A percentile compares a stretch with the other conserved stretches of the same genome.
phyloP scores from a whole-genome alignment of 2,113 vertebrate species.

The Erythrocercus mccallii region DNA sequence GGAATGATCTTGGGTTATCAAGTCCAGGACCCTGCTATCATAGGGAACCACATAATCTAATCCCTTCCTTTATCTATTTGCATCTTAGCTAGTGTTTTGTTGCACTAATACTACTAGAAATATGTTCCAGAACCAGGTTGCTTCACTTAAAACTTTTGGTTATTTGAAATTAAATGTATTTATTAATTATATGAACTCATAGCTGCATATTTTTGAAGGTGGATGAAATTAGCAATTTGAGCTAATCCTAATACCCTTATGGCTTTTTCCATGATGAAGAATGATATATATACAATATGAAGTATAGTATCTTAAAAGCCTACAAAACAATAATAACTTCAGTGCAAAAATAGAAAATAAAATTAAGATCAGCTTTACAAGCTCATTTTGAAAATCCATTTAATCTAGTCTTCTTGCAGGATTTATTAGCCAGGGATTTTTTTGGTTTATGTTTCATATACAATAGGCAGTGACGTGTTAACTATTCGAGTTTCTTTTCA shows the following conservation, averaged over 20 bases:
- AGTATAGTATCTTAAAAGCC: background rate
- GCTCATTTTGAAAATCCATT: constrained; percentile 42
- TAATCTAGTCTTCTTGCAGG: background rate
- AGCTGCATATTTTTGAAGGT: background rate
- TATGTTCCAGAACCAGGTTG: background rate
- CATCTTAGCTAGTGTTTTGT: background rate
- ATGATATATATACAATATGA: background rate
- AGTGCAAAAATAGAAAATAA: constrained; percentile 1
- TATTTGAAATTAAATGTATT: background rate
- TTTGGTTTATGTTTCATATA: background rate
- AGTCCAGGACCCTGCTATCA: background rate
- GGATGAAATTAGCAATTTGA: background rate
- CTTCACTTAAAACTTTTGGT: background rate
- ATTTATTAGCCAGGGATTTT: background rate
- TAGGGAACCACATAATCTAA: background rate
- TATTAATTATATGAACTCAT: background rate
- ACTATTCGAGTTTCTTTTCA: constrained; percentile 16
- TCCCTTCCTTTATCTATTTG: background rate
- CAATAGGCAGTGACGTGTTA: constrained; percentile 17
- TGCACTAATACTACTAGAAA: background rate
- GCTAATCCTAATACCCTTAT: background rate
- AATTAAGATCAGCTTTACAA: constrained; percentile 24
- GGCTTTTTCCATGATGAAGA: background rate
- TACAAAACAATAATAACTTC: background rate
- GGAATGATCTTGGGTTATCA: background rate